phyloP scores from a whole-genome alignment of 2,113 vertebrate species.

The Canis aureus region DNA sequence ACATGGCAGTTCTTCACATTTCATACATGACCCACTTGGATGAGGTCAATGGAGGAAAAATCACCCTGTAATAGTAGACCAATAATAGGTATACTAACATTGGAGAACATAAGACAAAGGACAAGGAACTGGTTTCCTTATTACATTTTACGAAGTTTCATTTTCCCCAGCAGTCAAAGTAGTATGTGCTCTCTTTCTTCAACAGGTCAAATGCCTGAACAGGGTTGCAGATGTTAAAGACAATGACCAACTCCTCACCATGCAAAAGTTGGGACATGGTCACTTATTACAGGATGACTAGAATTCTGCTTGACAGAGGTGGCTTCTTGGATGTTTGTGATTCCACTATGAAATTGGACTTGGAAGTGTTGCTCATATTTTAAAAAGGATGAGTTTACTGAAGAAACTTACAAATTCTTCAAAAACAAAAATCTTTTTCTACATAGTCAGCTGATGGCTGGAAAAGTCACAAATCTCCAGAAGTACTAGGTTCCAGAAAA shows the following conservation, averaged over 20 bases:
- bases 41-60: conserved; percentile 14
- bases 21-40: conserved; percentile 44
- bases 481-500: neutral
- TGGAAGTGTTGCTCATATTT: conserved; percentile 43
- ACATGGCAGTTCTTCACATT: conserved; percentile 29
- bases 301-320: conserved; percentile 19
- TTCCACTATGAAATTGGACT: neutral
- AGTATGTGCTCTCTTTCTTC: neutral
- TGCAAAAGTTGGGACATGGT: neutral
- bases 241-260: neutral
- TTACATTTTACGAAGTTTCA: neutral
- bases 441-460: neutral
- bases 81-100: neutral
- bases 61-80: neutral
- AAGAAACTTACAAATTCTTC: conserved; percentile 31
- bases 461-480: conserved; percentile 11
- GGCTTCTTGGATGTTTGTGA: conserved; percentile 12
- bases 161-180: neutral
- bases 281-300: neutral
- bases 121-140: neutral
- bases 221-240: neutral
- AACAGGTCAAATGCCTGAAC: conserved; percentile 10
- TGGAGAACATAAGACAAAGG: conserved; percentile 27
- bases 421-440: conserved; percentile 32
- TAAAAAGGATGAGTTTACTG: neutral